Conservation (phyloP, 1,140 invertebrate genomes). For the Diuraphis noxia region DNA sequence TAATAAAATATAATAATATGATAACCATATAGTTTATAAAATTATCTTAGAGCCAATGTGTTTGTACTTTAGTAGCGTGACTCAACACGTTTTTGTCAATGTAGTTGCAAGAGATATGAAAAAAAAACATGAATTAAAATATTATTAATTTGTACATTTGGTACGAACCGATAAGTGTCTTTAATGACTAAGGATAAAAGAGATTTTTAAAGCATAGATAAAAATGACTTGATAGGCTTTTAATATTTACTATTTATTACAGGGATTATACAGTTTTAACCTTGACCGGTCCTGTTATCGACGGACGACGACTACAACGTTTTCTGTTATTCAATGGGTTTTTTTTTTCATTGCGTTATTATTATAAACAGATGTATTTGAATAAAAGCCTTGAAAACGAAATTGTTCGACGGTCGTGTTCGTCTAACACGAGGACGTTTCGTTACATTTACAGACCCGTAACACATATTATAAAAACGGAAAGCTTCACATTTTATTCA, state of each 20-base stretch:
- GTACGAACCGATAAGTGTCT: neutral
- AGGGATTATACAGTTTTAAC: conserved; percentile 7
- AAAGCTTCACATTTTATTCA: neutral
- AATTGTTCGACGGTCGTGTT: neutral
- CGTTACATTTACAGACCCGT: neutral
- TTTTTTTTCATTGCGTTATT: neutral
- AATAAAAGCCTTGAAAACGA: neutral
- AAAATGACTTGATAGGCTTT: neutral
- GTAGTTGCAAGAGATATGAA: neutral
- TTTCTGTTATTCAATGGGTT: neutral
- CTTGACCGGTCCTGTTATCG: conserved; percentile 2
- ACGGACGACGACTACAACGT: neutral
- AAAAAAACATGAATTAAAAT: neutral
- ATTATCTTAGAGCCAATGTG: neutral
- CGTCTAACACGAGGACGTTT: neutral
- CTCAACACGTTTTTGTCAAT: neutral
- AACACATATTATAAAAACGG: neutral
- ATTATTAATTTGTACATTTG: neutral
- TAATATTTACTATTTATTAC: neutral
- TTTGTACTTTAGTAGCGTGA: neutral
- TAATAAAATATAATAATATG: neutral
- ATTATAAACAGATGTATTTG: conserved; percentile 9
- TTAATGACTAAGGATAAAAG: neutral
- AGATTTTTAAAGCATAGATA: neutral
- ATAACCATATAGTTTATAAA: neutral